These are phyloP conservation scores for Myrmecophaga tridactyla DNA, from an alignment of 2,113 vertebrate species.

Conservation along the genomic window DNA sequence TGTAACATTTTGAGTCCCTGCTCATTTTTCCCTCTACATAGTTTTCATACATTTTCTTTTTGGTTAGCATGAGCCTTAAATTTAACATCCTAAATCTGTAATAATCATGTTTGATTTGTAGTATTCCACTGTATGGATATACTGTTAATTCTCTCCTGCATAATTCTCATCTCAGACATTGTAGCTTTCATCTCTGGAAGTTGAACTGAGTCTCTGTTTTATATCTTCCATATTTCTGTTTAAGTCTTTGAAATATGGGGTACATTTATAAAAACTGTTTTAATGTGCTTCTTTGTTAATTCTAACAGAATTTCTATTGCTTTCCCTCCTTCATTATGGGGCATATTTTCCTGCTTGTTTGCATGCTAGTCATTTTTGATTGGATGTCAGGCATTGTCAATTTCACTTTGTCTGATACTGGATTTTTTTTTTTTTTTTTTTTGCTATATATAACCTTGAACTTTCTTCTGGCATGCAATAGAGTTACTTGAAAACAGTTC, in stretches of 20 bases:
- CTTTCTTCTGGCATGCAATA: constrained; percentile 19
- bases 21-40: no score
- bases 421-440: constrained; percentile 6
- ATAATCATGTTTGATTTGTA: no score
- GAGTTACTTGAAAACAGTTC: constrained; percentile 21
- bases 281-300: neutral
- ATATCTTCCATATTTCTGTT: neutral
- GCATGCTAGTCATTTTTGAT: neutral
- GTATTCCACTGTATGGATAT: neutral
- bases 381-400: neutral
- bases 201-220: neutral
- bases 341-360: neutral
- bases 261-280: neutral
- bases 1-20: no score
- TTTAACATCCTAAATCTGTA: no score
- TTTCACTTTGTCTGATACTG: neutral
- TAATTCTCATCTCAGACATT: neutral
- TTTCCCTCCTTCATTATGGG: neutral
- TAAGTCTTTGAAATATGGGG: neutral
- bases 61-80: no score
- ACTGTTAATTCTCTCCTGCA: neutral
- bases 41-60: no score
- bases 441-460: constrained; percentile 22
- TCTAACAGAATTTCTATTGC: neutral
- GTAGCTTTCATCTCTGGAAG: neutral